Base-by-base conservation (phyloP, 2,113 vertebrate genomes). In the Typhlomys cinereus region DNA sequence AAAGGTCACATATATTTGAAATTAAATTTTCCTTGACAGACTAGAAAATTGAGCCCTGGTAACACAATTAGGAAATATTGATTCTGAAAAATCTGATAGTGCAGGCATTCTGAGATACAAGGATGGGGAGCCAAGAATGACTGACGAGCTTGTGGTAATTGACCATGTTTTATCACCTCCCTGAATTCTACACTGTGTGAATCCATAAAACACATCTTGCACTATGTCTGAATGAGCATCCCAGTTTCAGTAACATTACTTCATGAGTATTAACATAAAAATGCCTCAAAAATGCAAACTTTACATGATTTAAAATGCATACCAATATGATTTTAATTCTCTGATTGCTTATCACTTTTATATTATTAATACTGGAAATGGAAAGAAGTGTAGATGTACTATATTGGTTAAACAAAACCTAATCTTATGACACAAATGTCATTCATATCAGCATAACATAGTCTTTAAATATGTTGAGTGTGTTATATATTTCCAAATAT, bases 391-490 rank as follows among this genome's bases (percentile, higher is more conserved):
- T 94, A 90, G 96, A 96, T 90, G 52, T 89, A 97, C 96, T 95
- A 97, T 95, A 80, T 97, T 97, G 93, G 91, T 96, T 97, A 91
- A 97, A 96, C 78, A 96, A 96, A 97, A 91, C 92, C 95, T 91
- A 78, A 96, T 96, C 97, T 97, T 96, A 95, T 93, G 92, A 98
- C 69, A 94, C 76, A 97, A 98, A 97, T 96, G 89, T 94, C 96
- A 97, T 13, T 67, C 91, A 94, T 97, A 89, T 95, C 85, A 96
- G 90, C 94, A 96, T 69, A 97, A 23, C 50, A 95, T 96, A 57
- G 95, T 95, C 39, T 96, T 97, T 90, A 92, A 95, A 93, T 93
- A 88, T 85, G 95, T 76, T 73, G 48, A 71, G 70, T 80, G 94
- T 90, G 96, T 91, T 62, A 89, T 96, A 34, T 46, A 44, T 95